Conservation (phyloP, 2,888 invertebrate genomes). For the Pristionchus japonicus region DNA sequence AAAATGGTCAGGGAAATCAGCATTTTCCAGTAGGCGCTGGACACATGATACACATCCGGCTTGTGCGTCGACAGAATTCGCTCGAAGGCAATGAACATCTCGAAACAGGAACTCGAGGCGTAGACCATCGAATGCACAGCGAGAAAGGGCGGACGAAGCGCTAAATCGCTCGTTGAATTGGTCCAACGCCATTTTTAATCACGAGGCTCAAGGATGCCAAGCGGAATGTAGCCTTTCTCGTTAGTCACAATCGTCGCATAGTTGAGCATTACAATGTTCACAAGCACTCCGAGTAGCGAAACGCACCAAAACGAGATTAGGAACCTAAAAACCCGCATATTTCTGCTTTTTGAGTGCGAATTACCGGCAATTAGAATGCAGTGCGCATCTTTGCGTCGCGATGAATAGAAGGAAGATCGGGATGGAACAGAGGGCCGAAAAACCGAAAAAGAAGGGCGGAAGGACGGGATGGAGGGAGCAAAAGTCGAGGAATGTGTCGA, state of each 20-base stretch:
- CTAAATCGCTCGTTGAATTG: background rate
- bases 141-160: background rate
- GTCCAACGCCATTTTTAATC: background rate
- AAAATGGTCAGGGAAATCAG: background rate
- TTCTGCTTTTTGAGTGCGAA: too few species aligned
- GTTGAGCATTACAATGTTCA: background rate
- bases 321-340: background rate
- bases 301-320: constrained; percentile 19
- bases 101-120: background rate
- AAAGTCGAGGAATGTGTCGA: background rate
- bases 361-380: background rate
- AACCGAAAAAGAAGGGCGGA: background rate
- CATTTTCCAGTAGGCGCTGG: background rate
- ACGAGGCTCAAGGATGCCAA: background rate
- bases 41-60: background rate
- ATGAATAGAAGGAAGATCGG: background rate
- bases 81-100: constrained; percentile 17
- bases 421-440: background rate
- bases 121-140: constrained; percentile 2
- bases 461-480: background rate
- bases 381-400: background rate
- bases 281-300: background rate
- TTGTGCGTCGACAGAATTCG: background rate
- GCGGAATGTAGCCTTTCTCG: background rate
- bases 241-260: background rate